Evolutionary conservation across 2,888 invertebrate genomes (phyloP), one percentile per base, ranked within the genome.

Genomic region (Leptinotarsa tumamoca): DNA sequence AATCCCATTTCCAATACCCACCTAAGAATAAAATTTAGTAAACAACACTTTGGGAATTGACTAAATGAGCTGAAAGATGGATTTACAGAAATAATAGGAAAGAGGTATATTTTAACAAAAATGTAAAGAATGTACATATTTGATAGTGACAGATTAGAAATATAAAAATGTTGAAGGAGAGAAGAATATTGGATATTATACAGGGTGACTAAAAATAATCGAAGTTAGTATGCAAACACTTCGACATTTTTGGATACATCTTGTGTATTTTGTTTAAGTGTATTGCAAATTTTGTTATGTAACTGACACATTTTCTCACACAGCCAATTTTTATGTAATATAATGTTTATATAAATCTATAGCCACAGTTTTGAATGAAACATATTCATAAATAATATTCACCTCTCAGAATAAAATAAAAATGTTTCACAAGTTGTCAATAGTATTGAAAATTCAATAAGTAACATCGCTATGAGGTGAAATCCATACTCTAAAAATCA

Each of bases 131-230:
- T 80, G 80, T 81, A 82, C 76, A 83, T 82, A 83, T 81, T 82
- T 78, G 80, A 80, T 82, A 82, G 83, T 79, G 79, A 79, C 80
- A 84, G 83, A 83, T 83, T 83, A 83, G 83, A 81, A 79, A 80
- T 83, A 80, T 83, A 83, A 83, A 81, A 83, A 83, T 83, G 84
- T 83, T 84, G 82, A 80, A 74, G 78, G 73, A 78, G 77, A 77
- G 79, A 79, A 80, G 80, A 80, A 82, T 82, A 80, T 80, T 81
- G 82, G 80, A 81, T 77, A 75, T 80, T 74, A 72, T 72, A 67
- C 74, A 72, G 71, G 71, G 72, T 68, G 52, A 71, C 49, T 71
- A 27, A 82, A 78, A 79, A 79, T 78, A 78, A 71, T 76, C 75
- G 73, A 54, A 76, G 77, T 77, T 51, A 27, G 69, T 52, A 33